These are phyloP conservation scores for Pteria penguin DNA, from an alignment of 2,888 invertebrate species.

Conservation along the genomic window DNA sequence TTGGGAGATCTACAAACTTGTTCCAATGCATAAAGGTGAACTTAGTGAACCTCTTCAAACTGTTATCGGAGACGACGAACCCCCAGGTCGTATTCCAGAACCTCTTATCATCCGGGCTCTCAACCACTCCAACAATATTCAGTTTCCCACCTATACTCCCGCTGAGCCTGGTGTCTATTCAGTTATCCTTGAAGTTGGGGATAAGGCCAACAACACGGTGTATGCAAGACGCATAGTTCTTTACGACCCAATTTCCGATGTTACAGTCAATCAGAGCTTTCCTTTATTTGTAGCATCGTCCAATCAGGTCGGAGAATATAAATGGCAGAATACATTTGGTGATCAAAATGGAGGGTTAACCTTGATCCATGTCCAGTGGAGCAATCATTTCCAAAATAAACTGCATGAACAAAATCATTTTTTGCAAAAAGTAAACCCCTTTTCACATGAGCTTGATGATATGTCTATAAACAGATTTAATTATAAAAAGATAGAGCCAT, in stretches of 20 bases:
- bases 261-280: conserved; percentile 38
- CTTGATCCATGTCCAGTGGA: conserved; percentile 46
- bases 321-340: conserved; percentile 47
- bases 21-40: background rate
- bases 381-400: conserved; percentile 54
- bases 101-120: background rate
- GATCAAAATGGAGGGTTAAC: background rate
- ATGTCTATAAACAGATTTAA: conserved; percentile 15
- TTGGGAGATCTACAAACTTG: conserved; percentile 31
- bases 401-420: conserved; percentile 46
- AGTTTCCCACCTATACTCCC: conserved; percentile 37
- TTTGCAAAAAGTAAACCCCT: conserved; percentile 48
- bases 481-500: conserved; percentile 13
- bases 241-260: conserved; percentile 51
- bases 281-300: conserved; percentile 47
- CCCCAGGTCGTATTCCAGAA: background rate
- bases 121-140: background rate
- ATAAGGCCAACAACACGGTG: conserved; percentile 60
- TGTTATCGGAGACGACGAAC: background rate
- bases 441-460: conserved; percentile 25
- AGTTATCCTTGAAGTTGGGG: conserved; percentile 54
- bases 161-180: conserved; percentile 53
- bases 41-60: conserved; percentile 15
- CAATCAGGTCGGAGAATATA: conserved; percentile 41
- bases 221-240: conserved; percentile 54